Evolutionary conservation across 92 coral and sea anemone species (phyloP), one percentile per base, ranked within the genome.

Genomic region (Actinostola sp.): DNA sequence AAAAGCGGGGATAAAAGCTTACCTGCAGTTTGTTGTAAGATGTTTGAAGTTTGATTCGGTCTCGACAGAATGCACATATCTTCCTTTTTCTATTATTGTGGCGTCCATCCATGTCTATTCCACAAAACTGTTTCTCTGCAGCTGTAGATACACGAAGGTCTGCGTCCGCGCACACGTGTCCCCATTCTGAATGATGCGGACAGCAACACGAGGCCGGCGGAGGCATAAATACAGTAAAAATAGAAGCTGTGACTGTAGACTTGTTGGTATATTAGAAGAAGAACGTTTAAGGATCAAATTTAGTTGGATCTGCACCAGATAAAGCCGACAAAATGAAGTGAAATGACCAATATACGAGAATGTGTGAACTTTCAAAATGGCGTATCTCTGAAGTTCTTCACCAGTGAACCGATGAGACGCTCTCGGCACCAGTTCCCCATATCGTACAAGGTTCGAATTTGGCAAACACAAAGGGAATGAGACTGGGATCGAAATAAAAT

Each of bases 161-260:
- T 13, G 66, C 23, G 26, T 46, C 73, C 29, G 30, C 60, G n/a
- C n/a, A n/a, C 45, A 46, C 51, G 33, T 71, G 73, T 58, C 79
- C 79, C 78, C 78, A 80, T 31, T 60, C 19, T 29, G 29, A 41
- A 38, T 79, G 78, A 10, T 36, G 68, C 29, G 78, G 84, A 28
- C 84, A 70, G 41, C 72, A 64, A 64, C 79, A 72, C 3, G 66
- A 21, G 29, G 70, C 49, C 36, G 21, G 44, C 30, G 12, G 41
- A 19, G 61, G 68, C 61, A 73, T 60, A 28, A 29, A 58, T 10
- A 14, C 19, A 33, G 39, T 58, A 28, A 12, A 58, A 58, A 58
- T n/a, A n/a, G n/a, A n/a, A n/a, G n/a, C n/a, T n/a, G n/a, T n/a
- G n/a, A n/a, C n/a, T n/a, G n/a, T n/a, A n/a, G n/a, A n/a, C n/a